These are phyloP conservation scores for Megaustenia siamemsis DNA, from an alignment of 2,888 invertebrate genomes.

Conservation along the genomic window DNA sequence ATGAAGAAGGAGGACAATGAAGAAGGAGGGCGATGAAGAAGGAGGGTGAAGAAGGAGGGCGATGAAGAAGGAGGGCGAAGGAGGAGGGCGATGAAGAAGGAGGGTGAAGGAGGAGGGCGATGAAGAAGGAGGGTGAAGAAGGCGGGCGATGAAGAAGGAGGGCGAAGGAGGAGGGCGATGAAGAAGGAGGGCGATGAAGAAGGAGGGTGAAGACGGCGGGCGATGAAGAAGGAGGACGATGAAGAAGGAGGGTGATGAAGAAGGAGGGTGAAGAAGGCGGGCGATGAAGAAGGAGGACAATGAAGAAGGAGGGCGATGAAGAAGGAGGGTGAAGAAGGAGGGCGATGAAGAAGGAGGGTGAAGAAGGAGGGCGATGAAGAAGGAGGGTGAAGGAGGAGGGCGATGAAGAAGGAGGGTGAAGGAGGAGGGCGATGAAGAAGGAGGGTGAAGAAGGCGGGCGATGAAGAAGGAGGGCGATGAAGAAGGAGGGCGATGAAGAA, in stretches of 20 bases:
- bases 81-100: too few species aligned
- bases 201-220: not conserved
- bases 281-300: not conserved
- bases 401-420: not conserved
- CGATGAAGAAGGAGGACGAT: not conserved
- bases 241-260: not conserved
- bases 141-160: not conserved
- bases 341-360: not conserved
- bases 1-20: not conserved
- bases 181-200: not conserved
- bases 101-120: not conserved
- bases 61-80: too few species aligned
- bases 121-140: not conserved
- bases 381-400: too few species aligned
- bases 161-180: not conserved
- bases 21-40: not conserved
- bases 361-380: not conserved
- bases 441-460: not conserved
- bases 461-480: not conserved
- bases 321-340: not conserved
- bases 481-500: not conserved
- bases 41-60: not conserved
- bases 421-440: not conserved
- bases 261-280: not conserved
- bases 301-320: not conserved